Base-by-base conservation (phyloP, 2,888 invertebrate genomes). In the Macrophya annulata region DNA sequence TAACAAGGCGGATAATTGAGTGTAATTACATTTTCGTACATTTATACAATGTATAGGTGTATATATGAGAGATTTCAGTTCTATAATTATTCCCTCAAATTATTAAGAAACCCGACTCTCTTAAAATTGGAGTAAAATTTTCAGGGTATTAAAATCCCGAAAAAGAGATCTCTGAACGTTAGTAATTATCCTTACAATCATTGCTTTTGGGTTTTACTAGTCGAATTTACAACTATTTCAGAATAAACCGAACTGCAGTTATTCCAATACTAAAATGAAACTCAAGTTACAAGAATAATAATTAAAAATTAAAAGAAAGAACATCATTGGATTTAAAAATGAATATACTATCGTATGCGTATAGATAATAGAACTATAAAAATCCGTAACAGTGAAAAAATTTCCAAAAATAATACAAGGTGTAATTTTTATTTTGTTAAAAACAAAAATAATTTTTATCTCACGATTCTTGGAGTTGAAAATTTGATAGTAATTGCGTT, bases 1-100 rank as follows among this genome's bases (percentile, higher is more conserved):
- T 68, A 68, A 68, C 31, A 68, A 37, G 31, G 37, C 37, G 68
- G 25, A 37, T 68, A 37, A 68, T 68, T 68, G 68, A 68, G 68
- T 37, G 37, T 68, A 68, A 68, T 68, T 68, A 37, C 21, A 25
- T 21, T 68, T 68, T 68, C 37, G 68, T 37, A 37, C 37, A 17
- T 25, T 15, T 37, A 17, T 37, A 37, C 31, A 10, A 12, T 48
- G 48, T 48, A 48, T 48, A 48, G 48, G 48, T 48, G 6, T 25
- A 25, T 25, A 62, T 21, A 25, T 51, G 5, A n/a, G 51, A n/a
- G 51, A 51, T 51, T 51, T 51, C n/a, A 8, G 55, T n/a, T 55
- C 31, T 55, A 2, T 25, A 62, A 62, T 62, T 62, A 62, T 25
- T 25, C 62, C 25, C 25, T 25, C 10, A 62, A 62, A 62, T 62